Base-by-base conservation (phyloP, 1,140 invertebrate genomes). In the Heliconius congener region DNA sequence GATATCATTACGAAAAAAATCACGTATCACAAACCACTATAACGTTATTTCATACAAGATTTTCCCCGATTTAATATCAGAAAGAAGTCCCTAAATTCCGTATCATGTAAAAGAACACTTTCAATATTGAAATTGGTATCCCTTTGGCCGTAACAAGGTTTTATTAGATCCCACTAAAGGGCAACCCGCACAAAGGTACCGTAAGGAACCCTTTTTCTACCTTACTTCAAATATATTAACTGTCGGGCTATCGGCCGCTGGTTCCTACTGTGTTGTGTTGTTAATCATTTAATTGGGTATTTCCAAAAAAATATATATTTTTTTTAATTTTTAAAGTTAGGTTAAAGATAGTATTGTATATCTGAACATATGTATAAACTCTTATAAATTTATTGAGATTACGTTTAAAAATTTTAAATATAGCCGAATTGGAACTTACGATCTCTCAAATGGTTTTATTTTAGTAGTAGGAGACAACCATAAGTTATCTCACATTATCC, bases 111-210 rank as follows among this genome's bases (percentile, higher is more conserved):
- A 93, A 91, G 91, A 93, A 94, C 92, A 93, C 91, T 92, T 93
- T 92, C 92, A 93, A 94, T 94, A 94, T 94, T 90, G 89, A 87
- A 91, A 92, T 91, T 94, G 92, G 92, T 94, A 92, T 93, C 91
- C 92, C 92, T 94, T 92, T 94, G 92, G 90, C 90, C 90, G 91
- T 94, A 94, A 94, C 92, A 94, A 92, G 92, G 92, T 94, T 94
- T 94, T 94, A 94, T 94, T 94, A 94, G 91, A 93, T 93, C 91
- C 90, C 92, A 94, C 92, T 94, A 93, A 94, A 93, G 92, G 91
- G 90, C 90, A 91, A 89, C 88, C 92, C 92, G 85, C 91, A 94
- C 92, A 93, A 94, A 94, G 92, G 91, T 92, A 92, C 87, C 85
- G 85, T 87, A 89, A 89, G 90, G 90, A 94, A 93, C 91, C 92